phyloP scores from a whole-genome alignment of 2,113 vertebrate genomes.

The Cairina moschata region DNA sequence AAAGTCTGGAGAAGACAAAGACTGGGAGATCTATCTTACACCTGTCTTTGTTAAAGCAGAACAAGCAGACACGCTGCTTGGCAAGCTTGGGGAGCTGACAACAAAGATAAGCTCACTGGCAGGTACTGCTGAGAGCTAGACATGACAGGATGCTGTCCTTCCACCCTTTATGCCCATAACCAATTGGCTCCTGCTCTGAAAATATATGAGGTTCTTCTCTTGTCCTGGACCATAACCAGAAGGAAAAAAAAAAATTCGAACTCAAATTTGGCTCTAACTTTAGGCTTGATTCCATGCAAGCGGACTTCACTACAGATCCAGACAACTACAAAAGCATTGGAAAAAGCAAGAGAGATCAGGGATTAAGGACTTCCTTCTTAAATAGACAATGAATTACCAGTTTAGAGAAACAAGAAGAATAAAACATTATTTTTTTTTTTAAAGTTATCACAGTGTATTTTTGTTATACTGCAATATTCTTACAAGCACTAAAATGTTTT shows the following conservation, averaged over 20 bases:
- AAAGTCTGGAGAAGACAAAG: background rate
- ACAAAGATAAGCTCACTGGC: background rate
- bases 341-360: background rate
- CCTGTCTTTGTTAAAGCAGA: background rate
- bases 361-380: background rate
- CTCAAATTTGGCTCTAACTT: background rate
- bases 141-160: background rate
- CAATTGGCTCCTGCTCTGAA: background rate
- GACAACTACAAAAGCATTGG: background rate
- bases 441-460: background rate
- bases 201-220: background rate
- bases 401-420: background rate
- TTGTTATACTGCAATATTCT: background rate
- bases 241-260: background rate
- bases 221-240: background rate
- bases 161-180: background rate
- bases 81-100: background rate
- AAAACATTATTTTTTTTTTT: background rate
- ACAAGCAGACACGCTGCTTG: background rate
- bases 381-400: background rate
- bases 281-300: background rate
- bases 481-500: background rate
- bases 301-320: background rate
- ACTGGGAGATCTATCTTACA: background rate
- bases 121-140: background rate